These are phyloP conservation scores for Fringilla coelebs DNA, from an alignment of 2,797 vertebrate species.

Conservation along the genomic window DNA sequence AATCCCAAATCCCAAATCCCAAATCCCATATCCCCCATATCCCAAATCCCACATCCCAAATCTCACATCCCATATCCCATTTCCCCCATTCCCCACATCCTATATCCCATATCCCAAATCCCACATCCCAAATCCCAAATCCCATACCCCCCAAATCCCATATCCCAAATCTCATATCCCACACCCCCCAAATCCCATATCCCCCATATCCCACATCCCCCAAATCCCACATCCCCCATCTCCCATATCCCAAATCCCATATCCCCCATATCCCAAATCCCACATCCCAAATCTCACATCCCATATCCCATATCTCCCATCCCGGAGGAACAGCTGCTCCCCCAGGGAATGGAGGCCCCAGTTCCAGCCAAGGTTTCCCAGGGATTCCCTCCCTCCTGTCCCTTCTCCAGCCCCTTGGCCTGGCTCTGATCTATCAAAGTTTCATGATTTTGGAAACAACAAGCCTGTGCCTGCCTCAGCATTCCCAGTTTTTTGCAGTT, in stretches of 20 bases:
- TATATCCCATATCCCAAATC: background rate
- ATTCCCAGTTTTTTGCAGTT: background rate
- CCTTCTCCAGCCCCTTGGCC: background rate
- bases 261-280: background rate
- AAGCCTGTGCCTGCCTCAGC: background rate
- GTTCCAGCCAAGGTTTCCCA: background rate
- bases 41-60: background rate
- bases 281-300: too few species aligned
- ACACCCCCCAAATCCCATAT: too few species aligned
- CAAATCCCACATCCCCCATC: accelerated
- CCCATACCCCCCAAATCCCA: background rate
- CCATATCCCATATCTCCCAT: too few species aligned
- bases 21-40: background rate
- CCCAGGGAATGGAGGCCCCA: background rate
- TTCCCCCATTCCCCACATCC: background rate
- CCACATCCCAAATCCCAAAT: background rate
- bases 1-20: too few species aligned
- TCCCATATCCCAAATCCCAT: background rate
- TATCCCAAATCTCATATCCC: too few species aligned
- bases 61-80: accelerated
- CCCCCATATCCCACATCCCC: too few species aligned
- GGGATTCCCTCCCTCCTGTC: background rate
- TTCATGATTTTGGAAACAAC: background rate
- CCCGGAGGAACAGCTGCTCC: background rate
- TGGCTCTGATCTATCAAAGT: accelerated